Base-by-base conservation (phyloP, 2,113 vertebrate species). In the Oryzias curvinotus region DNA sequence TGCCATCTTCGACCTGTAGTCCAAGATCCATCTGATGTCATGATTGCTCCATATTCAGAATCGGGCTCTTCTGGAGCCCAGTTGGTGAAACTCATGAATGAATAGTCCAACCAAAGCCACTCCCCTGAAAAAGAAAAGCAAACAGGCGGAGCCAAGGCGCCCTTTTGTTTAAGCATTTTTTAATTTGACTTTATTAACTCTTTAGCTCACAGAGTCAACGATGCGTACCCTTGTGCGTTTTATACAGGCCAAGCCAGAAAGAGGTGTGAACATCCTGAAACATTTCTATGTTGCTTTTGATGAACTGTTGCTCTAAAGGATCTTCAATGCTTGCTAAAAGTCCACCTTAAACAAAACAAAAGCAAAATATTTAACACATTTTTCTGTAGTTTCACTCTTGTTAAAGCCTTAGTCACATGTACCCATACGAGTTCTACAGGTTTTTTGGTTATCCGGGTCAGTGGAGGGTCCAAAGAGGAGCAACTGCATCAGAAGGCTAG, bases 41-140 rank as follows among this genome's bases (percentile, higher is more conserved):
- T 56, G 26, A 98, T 85, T 73, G 88, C 84, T 42, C 59, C 81
- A 61, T 23, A 85, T 2, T 85, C 74, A 30, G 18, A 28, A 2
- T 84, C n/a, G 0, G 91, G 89, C 18, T 94, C 91, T 5, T 89
- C 91, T 3, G 3, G 5, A 51, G 82, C 92, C 96, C 96, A 98
- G 85, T 97, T 96, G 46, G 90, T 93, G 83, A 93, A 97, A 83
- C 94, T 88, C 58, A 98, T 17, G 1, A 85, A 84, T 42, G 74
- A 91, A 70, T 83, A 88, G 52, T 97, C 94, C 62, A 95, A 43
- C 96, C 96, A 98, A 30, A 89, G 30, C 96, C 96, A 98, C 0
- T 71, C 80, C 10, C 90, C 94, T 95, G 58, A 56, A 68, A 66
- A 17, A 75, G 3, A 80, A 54, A 44, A 30, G 3, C 5, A 53